Base-by-base conservation (phyloP, 2,797 vertebrate genomes). In the Huso huso region DNA sequence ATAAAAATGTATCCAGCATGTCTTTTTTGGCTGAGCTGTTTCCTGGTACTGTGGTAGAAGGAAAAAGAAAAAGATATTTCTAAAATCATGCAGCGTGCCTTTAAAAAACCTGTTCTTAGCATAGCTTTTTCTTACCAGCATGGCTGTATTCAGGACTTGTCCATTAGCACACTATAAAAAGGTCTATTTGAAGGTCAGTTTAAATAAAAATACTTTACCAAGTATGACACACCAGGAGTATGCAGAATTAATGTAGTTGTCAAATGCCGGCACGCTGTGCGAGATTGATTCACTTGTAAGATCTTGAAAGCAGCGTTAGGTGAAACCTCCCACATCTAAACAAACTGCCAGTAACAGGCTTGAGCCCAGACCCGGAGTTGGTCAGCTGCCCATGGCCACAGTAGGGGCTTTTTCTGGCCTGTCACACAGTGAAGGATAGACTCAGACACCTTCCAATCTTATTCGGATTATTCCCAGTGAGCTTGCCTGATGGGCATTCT, bases 371-470 rank as follows among this genome's bases (percentile, higher is more conserved):
- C 84, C 48, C 60, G 83, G 84, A 82, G 86, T 79, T 86, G 89
- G 92, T 93, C 92, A 93, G 89, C 91, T 92, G 92, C 90, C 92
- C 79, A 64, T 75, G 78, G 91, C 83, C 91, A 79, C 79, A 78
- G 82, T 69, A 77, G 84, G 84, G 87, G 87, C 88, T 80, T 89
- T 86, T 89, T 83, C 87, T 90, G 89, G 89, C 88, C 91, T 93
- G 94, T 94, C 93, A 93, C 78, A 78, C 48, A 81, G 84, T 93
- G 93, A 95, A 87, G 90, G 93, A 97, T 94, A 93, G 90, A 93
- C 93, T 91, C 80, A 84, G 93, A 93, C 91, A 91, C 88, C 89
- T 83, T 84, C 84, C 84, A 83, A 78, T 88, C 78, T 73, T 77
- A 77, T 78, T 79, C 83, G 68, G 74, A 84, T 79, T 81, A 71